Evolutionary conservation across 2,888 invertebrate species (phyloP).

Genomic region (Papilio protenor): DNA sequence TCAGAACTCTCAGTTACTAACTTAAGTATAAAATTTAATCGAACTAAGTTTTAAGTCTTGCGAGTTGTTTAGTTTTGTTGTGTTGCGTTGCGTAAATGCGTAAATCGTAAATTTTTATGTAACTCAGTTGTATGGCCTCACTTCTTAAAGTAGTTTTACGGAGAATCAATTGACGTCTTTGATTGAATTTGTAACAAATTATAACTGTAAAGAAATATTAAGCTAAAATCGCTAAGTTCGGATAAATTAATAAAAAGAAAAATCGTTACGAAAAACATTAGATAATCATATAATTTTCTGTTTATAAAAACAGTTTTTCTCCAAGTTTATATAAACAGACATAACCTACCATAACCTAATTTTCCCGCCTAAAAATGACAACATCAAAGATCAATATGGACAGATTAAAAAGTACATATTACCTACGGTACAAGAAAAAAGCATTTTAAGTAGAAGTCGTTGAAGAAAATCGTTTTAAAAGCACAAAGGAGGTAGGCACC

Average conservation of each 20-base stretch:
- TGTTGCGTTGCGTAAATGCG: not conserved
- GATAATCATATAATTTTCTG: too few species aligned
- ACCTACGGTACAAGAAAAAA: not conserved
- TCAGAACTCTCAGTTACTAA: constrained; percentile 17
- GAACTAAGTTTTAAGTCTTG: not conserved
- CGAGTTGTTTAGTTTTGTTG: not conserved
- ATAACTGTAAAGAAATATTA: not conserved
- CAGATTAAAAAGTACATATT: constrained; percentile 6
- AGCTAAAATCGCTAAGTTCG: too few species aligned
- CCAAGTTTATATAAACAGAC: not conserved
- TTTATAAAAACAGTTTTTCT: too few species aligned
- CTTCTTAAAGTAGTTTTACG: not conserved
- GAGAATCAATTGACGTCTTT: not conserved
- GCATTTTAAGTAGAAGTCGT: constrained; percentile 17
- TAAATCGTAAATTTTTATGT: not conserved
- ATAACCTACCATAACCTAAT: not conserved
- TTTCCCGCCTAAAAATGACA: not conserved
- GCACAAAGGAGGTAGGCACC: constrained; percentile 21
- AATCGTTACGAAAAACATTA: too few species aligned
- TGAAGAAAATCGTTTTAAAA: constrained; percentile 27
- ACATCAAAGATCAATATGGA: not conserved
- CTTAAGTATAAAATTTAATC: constrained; percentile 5
- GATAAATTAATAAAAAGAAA: too few species aligned
- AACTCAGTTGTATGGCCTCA: not conserved
- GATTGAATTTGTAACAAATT: not conserved